Percentiles rank a stretch among this genome's conserved stretches.
Conservation (phyloP, 2,797 vertebrate species). For the Trematomus bernacchii region DNA sequence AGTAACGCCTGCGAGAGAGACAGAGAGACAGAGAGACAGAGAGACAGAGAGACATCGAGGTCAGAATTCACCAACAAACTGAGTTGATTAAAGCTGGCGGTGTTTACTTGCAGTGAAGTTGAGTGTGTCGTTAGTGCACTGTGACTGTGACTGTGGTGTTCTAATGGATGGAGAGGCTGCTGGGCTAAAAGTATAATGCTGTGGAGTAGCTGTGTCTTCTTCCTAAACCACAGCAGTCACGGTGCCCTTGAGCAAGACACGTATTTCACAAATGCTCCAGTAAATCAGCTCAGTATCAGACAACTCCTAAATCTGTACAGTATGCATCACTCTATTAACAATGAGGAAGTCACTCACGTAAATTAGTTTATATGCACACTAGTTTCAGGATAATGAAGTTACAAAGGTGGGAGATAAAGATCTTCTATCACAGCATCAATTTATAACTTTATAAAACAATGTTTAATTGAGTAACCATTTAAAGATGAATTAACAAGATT, state of each 20-base stretch:
- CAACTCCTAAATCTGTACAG: constrained; percentile 5
- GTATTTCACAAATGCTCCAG: constrained; percentile 10
- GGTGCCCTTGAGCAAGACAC: constrained; percentile 37
- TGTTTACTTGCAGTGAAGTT: background rate
- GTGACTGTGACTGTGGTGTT: background rate
- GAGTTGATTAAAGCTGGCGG: constrained; percentile 11
- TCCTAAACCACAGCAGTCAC: constrained; percentile 38
- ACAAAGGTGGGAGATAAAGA: background rate
- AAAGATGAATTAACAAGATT: background rate
- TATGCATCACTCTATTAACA: constrained; percentile 12
- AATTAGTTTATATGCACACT: background rate
- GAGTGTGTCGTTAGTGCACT: constrained; percentile 1
- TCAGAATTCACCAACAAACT: constrained; percentile 3
- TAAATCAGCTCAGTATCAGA: constrained; percentile 10
- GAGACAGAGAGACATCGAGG: constrained; percentile 7
- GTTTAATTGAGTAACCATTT: background rate
- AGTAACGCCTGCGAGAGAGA: constrained; percentile 89
- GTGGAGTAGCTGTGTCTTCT: constrained; percentile 16
- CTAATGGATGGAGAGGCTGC: constrained; percentile 26
- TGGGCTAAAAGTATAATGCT: constrained; percentile 9
- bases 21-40: constrained; percentile 49
- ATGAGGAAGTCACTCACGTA: background rate
- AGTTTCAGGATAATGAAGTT: constrained; percentile 4
- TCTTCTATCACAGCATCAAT: background rate
- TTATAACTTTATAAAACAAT: background rate